Evolutionary conservation across 2,113 vertebrate species (phyloP).

Genomic region (Menidia beryllina): DNA sequence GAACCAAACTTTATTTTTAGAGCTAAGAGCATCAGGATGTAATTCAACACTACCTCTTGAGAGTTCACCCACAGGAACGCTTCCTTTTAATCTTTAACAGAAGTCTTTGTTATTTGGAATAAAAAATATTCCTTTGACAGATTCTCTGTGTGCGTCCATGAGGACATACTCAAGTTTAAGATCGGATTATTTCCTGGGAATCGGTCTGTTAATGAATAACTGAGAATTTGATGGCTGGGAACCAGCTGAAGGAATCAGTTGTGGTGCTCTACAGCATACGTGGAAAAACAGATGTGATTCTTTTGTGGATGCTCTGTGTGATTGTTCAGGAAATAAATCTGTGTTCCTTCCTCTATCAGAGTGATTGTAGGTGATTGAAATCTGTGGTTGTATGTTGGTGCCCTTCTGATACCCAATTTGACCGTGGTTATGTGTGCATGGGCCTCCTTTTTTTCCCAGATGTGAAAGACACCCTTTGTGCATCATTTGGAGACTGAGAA

Average conservation of each 20-base stretch:
- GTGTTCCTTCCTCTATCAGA: conserved; percentile 51
- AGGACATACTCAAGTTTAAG: conserved; percentile 30
- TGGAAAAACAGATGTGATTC: not conserved
- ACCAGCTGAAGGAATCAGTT: not conserved
- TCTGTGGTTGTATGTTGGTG: conserved; percentile 62
- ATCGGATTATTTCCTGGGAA: conserved; percentile 23
- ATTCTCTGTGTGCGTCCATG: conserved; percentile 37
- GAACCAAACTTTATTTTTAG: conserved; percentile 43
- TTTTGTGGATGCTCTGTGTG: conserved; percentile 38
- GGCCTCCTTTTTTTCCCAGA: conserved; percentile 75
- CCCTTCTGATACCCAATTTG: conserved; percentile 70
- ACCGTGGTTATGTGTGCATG: conserved; percentile 71
- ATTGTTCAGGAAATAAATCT: conserved; percentile 66
- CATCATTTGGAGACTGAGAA: conserved; percentile 73
- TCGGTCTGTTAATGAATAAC: conserved; percentile 19
- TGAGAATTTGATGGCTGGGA: conserved; percentile 14
- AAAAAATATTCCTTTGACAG: conserved; percentile 65
- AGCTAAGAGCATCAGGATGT: conserved; percentile 70
- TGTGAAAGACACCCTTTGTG: conserved; percentile 84
- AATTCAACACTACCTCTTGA: conserved; percentile 67
- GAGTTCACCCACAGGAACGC: conserved; percentile 55
- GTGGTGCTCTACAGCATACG: not conserved
- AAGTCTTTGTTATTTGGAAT: conserved; percentile 68
- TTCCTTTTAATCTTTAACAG: conserved; percentile 81
- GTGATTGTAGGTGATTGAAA: conserved; percentile 65